A percentile compares a stretch with the other conserved stretches of the same genome.
Evolutionary conservation across 2,797 vertebrate species (phyloP).

Genomic region (Hippoglossus hippoglossus): DNA sequence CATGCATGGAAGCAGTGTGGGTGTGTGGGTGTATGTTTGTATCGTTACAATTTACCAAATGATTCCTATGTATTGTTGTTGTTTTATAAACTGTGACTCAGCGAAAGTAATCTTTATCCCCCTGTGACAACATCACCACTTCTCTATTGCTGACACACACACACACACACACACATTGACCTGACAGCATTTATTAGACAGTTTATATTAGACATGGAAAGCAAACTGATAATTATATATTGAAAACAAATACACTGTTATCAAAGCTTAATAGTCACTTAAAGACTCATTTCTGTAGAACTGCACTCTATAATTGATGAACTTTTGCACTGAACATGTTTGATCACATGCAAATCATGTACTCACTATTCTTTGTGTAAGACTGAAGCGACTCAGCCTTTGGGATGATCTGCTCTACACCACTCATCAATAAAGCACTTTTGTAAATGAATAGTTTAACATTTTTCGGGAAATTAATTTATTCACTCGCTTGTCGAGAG

Average conservation of each 20-base stretch:
- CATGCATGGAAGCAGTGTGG: not conserved
- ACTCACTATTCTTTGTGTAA: too few relatives aligned
- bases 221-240: not conserved
- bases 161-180: not conserved
- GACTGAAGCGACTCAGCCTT: too few relatives aligned
- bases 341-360: too few relatives aligned
- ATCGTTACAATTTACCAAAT: constrained; percentile 4
- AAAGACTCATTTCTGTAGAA: too few relatives aligned
- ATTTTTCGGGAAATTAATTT: too few relatives aligned
- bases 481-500: too few relatives aligned
- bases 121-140: not conserved
- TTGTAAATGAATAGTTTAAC: not conserved
- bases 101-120: constrained; percentile 25
- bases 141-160: not conserved
- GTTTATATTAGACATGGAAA: not conserved
- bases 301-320: not conserved
- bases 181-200: not conserved
- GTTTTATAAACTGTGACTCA: constrained; percentile 32
- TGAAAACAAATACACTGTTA: not conserved
- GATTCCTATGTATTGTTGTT: constrained; percentile 11
- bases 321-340: too few relatives aligned
- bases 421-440: not conserved
- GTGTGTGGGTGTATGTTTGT: not conserved
- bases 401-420: too few relatives aligned
- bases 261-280: not conserved